phyloP scores from a whole-genome alignment of 2,888 invertebrate species.

The Pammene aurita region DNA sequence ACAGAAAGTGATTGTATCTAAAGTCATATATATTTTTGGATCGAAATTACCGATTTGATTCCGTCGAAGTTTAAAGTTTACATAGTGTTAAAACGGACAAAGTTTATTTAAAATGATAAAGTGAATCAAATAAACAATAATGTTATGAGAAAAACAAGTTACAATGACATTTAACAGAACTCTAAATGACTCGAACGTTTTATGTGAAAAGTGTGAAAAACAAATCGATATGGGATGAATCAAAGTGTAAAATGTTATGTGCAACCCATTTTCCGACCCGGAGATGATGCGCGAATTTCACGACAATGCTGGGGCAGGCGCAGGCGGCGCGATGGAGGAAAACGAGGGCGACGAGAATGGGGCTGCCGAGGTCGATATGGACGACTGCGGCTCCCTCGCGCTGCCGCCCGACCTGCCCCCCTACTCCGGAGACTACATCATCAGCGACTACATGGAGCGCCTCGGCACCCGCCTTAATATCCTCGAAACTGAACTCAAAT shows the following conservation, averaged over 20 bases:
- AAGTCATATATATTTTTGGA: slow-evolving; percentile 75
- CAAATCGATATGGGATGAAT: slow-evolving; percentile 83
- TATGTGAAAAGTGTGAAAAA: slow-evolving; percentile 69
- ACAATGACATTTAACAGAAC: slow-evolving; percentile 68
- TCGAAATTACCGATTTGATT: slow-evolving; percentile 68
- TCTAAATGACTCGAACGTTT: slow-evolving; percentile 61
- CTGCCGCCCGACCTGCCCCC: slow-evolving; percentile 80
- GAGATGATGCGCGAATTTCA: slow-evolving; percentile 83
- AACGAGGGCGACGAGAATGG: slow-evolving; percentile 82
- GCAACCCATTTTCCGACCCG: slow-evolving; percentile 71
- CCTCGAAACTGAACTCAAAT: slow-evolving; percentile 94
- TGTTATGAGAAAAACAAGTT: slow-evolving; percentile 64
- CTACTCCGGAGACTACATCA: slow-evolving; percentile 88
- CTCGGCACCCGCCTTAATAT: slow-evolving; percentile 93
- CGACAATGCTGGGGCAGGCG: slow-evolving; percentile 78
- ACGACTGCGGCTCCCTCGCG: slow-evolving; percentile 81
- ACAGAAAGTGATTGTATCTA: slow-evolving; percentile 70
- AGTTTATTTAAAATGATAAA: slow-evolving; percentile 52
- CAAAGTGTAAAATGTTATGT: slow-evolving; percentile 80
- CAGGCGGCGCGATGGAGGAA: slow-evolving; percentile 81
- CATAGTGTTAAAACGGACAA: slow-evolving; percentile 58
- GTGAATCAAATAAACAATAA: slow-evolving; percentile 60
- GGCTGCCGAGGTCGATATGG: slow-evolving; percentile 81
- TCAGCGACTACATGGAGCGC: slow-evolving; percentile 95
- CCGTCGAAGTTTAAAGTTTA: slow-evolving; percentile 79